Base-by-base conservation (phyloP, 2,113 vertebrate species). In the Bostrychus sinensis region DNA sequence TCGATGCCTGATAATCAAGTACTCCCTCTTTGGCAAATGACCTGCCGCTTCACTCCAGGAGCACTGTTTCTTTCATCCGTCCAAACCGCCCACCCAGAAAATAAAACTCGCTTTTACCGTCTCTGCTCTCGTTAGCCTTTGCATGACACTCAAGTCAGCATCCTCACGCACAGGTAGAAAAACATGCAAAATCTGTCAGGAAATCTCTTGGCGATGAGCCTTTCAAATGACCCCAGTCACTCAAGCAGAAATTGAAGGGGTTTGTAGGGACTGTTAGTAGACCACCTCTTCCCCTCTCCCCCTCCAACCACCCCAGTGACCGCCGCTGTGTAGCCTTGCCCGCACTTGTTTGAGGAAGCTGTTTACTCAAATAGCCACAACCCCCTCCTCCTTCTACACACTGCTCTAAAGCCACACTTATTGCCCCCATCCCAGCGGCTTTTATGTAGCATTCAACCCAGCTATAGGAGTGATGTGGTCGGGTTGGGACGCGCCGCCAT, bases 381-480 rank as follows among this genome's bases (percentile, higher is more conserved):
- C 56, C 81, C 83, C 81, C 81, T 19, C 58, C 71, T 64, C 61
- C 17, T 72, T 20, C 38, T 54, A 23, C 41, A 48, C 65, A 72
- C 71, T 34, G 14, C 66, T 5, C 32, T 36, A 46, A 38, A 14
- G 62, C 69, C 66, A 32, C 74, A 65, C 69, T 72, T 2, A 34
- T 72, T 65, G 66, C 74, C 63, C 30, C 72, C 57, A 5, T 60
- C 62, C 48, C 60, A 30, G 55, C 59, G 62, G 61, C 69, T 78
- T 84, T 77, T 80, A 79, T 89, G 86, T 79, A 77, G 82, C 77
- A 74, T 89, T 81, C 86, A 70, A n/a, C 53, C 77, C 17, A 16
- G 37, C 56, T 57, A 28, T 30, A 2, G 57, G 74, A 86, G 66
- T 91, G 88, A 93, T 92, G 91, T 90, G 87, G 91, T 91, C 76